Evolutionary conservation across 2,113 vertebrate species (phyloP), one percentile per base, ranked within the genome.

Genomic region (Chaetura pelagica): DNA sequence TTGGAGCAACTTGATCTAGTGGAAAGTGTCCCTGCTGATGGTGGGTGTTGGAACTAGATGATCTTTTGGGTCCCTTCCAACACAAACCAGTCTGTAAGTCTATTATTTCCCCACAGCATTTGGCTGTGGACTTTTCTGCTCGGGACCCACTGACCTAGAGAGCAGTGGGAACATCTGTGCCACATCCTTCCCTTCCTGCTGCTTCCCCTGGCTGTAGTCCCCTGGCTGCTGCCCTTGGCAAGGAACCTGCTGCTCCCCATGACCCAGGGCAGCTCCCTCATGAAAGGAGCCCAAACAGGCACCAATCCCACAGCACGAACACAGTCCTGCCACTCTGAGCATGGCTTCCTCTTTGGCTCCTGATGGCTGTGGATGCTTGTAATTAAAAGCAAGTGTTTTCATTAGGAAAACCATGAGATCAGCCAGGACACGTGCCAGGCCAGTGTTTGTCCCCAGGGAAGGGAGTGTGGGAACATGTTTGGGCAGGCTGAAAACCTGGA

Each of bases 351-450:
- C 57, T 34, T 16, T 14, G 44, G 21, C 55, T 85, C 12, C 17
- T 3, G 59, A 21, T 32, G 77, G 42, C 72, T 51, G 62, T 42
- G 92, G 64, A 63, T 78, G n/a, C 71, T 96, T 30, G 74, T 77
- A 74, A 88, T 93, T 88, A 90, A 93, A 87, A 90, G 79, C 51
- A n/a, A 26, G 79, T 29, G 34, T 59, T 29, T 81, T 94, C 58
- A 73, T 94, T 77, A 90, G 87, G 79, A 34, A 59, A 76, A 62
- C 35, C n/a, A 9, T 30, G 78, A 51, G 79, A 32, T 67, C 49
- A 66, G 52, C n/a, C 86, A 84, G 83, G 78, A 26, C 79, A 57
- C 10, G 34, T 94, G 94, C 59, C 83, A 81, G 92, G 10, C 10
- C 63, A 26, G 58, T 23, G n/a, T 82, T 67, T 78, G 69, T 74